These are phyloP conservation scores for Crotophaga sulcirostris DNA, from an alignment of 2,113 vertebrate species.

Conservation along the genomic window DNA sequence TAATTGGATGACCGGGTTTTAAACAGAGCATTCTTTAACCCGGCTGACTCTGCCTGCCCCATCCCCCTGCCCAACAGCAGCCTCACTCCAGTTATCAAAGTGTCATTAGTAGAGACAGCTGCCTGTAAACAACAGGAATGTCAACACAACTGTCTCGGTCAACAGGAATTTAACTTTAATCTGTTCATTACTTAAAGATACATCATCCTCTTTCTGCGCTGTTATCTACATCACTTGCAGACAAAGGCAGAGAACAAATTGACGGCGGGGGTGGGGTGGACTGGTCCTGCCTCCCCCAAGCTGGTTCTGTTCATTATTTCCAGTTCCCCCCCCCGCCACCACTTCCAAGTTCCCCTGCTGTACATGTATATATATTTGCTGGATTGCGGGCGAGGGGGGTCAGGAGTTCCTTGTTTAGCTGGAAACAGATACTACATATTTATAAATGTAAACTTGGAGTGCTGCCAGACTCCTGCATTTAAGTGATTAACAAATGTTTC, in stretches of 20 bases:
- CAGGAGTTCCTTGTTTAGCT: slow-evolving; percentile 58
- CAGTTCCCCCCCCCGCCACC: not conserved
- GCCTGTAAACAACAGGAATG: slow-evolving; percentile 75
- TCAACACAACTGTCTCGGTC: slow-evolving; percentile 68
- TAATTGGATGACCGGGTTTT: slow-evolving; percentile 53
- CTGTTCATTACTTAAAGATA: slow-evolving; percentile 73
- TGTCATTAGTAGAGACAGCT: slow-evolving; percentile 75
- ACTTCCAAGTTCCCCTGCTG: not conserved
- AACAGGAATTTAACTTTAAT: slow-evolving; percentile 76
- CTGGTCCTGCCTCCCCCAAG: not conserved
- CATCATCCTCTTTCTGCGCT: slow-evolving; percentile 29
- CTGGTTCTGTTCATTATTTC: slow-evolving; percentile 61
- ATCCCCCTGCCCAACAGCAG: slow-evolving; percentile 52
- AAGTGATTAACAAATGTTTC: slow-evolving; percentile 83
- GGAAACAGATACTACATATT: slow-evolving; percentile 75
- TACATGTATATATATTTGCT: slow-evolving; percentile 39
- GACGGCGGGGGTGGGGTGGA: not conserved
- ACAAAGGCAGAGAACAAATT: slow-evolving; percentile 48
- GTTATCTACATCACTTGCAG: slow-evolving; percentile 64
- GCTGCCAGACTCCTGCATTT: slow-evolving; percentile 81
- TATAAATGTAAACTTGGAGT: slow-evolving; percentile 83
- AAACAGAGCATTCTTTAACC: slow-evolving; percentile 69
- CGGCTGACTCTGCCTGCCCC: slow-evolving; percentile 37
- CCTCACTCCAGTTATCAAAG: slow-evolving; percentile 73
- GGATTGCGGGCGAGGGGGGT: slow-evolving; percentile 23